Percentiles rank a stretch among this genome's conserved stretches.
phyloP scores from a whole-genome alignment of 2,888 invertebrate species.

The Eutolmus rufibarbis region DNA sequence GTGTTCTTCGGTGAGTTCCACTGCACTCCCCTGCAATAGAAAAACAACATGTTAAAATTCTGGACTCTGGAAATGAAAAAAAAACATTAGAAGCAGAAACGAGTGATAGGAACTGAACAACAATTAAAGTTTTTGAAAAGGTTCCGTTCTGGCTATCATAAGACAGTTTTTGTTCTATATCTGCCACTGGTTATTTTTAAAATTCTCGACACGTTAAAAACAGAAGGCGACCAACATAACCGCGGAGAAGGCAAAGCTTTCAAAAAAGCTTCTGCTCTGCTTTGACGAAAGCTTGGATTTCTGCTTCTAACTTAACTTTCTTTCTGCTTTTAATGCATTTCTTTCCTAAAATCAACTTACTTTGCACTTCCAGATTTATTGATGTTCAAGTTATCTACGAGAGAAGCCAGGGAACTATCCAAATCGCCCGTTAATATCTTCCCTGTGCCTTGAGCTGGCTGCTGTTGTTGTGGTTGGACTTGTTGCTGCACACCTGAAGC shows the following conservation, averaged over 20 bases:
- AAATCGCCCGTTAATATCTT: constrained; percentile 91
- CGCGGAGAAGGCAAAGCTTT: no score
- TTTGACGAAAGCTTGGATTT: no score
- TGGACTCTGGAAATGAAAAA: not conserved
- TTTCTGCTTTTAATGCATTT: not conserved
- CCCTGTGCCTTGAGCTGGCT: constrained; percentile 64
- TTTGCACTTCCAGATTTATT: constrained; percentile 74
- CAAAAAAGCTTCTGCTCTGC: no score
- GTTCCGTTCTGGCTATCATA: no score
- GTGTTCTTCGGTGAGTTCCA: constrained; percentile 91
- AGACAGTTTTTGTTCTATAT: no score
- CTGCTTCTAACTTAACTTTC: not conserved
- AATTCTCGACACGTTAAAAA: no score
- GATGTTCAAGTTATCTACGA: constrained; percentile 92
- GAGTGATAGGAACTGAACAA: not conserved
- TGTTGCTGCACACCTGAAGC: constrained; percentile 55
- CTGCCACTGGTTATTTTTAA: no score
- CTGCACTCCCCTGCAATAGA: constrained; percentile 75
- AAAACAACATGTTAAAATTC: not conserved
- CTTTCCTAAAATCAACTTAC: constrained; percentile 65
- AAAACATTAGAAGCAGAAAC: not conserved
- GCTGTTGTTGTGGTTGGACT: constrained; percentile 59
- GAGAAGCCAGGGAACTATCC: constrained; percentile 89
- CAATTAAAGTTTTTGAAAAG: not conserved
- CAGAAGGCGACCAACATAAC: no score